A percentile compares a stretch with the other conserved stretches of the same genome.
phyloP scores from a whole-genome alignment of 2,113 vertebrate genomes.

The Rafetus swinhoei region DNA sequence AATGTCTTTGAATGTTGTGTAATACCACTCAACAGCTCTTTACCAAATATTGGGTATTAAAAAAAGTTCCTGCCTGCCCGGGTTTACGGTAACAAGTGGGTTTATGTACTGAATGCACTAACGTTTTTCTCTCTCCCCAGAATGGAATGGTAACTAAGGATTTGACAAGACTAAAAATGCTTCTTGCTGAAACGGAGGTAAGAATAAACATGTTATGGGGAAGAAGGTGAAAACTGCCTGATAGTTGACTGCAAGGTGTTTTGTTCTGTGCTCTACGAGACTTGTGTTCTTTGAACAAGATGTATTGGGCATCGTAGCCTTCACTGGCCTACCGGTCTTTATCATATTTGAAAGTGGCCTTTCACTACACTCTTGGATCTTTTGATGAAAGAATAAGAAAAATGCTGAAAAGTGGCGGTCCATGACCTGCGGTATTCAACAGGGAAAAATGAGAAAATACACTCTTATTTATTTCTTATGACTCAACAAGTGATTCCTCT shows the following conservation, averaged over 20 bases:
- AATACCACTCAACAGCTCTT: not conserved
- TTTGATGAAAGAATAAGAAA: not conserved
- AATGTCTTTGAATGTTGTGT: not conserved
- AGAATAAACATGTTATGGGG: slow-evolving; percentile 49
- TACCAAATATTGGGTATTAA: not conserved
- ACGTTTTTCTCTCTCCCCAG: slow-evolving; percentile 73
- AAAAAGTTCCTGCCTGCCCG: not conserved
- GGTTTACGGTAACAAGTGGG: not conserved
- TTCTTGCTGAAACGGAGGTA: slow-evolving; percentile 96
- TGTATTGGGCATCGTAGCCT: not conserved
- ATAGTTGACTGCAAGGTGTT: not conserved
- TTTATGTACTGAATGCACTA: not conserved
- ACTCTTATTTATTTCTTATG: not conserved
- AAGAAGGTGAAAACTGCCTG: not conserved
- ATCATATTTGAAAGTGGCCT: not conserved
- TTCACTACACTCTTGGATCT: not conserved
- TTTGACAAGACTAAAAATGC: slow-evolving; percentile 93
- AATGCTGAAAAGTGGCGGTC: not conserved
- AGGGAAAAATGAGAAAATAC: not conserved
- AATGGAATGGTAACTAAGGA: slow-evolving; percentile 98
- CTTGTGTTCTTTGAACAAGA: not conserved
- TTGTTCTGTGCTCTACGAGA: not conserved
- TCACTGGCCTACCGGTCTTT: not conserved
- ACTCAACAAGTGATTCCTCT: not conserved
- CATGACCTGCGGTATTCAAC: not conserved